Evolutionary conservation across 2,113 vertebrate species (phyloP), one percentile per base, ranked within the genome.

Genomic region (Lophius piscatorius): DNA sequence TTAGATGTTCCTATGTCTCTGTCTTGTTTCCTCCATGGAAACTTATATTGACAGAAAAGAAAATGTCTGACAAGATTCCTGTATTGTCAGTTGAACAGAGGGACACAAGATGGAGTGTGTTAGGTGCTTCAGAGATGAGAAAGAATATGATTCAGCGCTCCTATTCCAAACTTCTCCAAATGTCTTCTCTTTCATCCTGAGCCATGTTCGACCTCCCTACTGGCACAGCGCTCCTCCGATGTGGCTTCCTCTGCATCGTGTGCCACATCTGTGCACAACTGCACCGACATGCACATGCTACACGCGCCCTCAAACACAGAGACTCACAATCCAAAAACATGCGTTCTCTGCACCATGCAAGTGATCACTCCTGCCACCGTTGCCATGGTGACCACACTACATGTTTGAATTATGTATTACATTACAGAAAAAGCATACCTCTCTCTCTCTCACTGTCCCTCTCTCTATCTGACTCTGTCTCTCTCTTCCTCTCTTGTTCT

Each of bases 391-490:
- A 91, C 92, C 83, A 86, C 88, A 84, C 86, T 89, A 84, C 90
- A 91, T 82, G 88, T 92, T 90, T 90, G 89, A 91, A 91, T 91
- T 87, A 88, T 86, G 91, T 86, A 90, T 89, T 91, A 83, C 84
- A 90, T 88, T 91, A 85, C 83, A 82, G 90, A 81, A 82, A 84
- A 77, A 79, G 81, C 85, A 78, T 83, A 77, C 66, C 84, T 85
- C 79, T 64, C 75, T 74, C 79, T n/a, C 74, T 78, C 64, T 12
- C 44, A 21, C 68, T 58, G 61, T 55, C 28, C 33, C 60, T 74
- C 67, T 73, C 39, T 70, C 71, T 42, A 58, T 73, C 66, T 74
- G 78, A 13, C 78, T 81, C 67, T 14, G 35, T 23, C 68, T 55
- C 67, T 56, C 24, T 34, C 61, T 76, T 63, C 61, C 33, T 76